Base-by-base conservation (phyloP, 2,113 vertebrate genomes). In the Aptenodytes forsteri region DNA sequence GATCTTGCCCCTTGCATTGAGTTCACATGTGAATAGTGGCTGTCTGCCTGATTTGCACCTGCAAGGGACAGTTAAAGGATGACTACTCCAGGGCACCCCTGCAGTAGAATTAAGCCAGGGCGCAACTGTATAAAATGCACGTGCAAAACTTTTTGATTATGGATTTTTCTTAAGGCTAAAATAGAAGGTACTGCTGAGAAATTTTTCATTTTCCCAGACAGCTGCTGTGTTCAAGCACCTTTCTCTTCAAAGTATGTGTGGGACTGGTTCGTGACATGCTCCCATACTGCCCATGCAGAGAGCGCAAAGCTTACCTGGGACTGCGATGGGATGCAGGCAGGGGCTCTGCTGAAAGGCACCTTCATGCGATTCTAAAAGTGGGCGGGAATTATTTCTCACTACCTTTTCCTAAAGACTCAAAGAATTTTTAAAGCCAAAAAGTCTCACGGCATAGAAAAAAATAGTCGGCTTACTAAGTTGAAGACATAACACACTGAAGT, bases 241-340 rank as follows among this genome's bases (percentile, higher is more conserved):
- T 76, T 54, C 27, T 75, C 13, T 59, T 42, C 17, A 8, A 12
- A 6, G 9, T 2, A 1, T 1, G 11, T 44, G 52, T 22, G 29
- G 42, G 32, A 13, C 42, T 52, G 38, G 30, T 27, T 56, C 13
- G 0, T 67, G 69, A 13, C 4, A 0, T 4, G 22, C 49, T 47
- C n/a, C 10, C 0, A 1, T 67, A 3, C 38, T 49, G 59, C 36
- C 10, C 7, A 0, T 2, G 18, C 25, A 7, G 15, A 20, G 27
- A 34, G 27, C 26, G 17, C 46, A 1, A 4, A 8, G 47, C 7
- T 36, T 27, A 12, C 30, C n/a, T 14, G 65, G 16, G 11, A 4
- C 44, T 15, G 54, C 0, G 2, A 9, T 0, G 7, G 46, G 58
- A 14, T 10, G 22, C 16, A 20, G 46, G 25, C 42, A 44, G 30